Evolutionary conservation across 2,113 vertebrate genomes (phyloP).

Genomic region (Terrapene triunguis): DNA sequence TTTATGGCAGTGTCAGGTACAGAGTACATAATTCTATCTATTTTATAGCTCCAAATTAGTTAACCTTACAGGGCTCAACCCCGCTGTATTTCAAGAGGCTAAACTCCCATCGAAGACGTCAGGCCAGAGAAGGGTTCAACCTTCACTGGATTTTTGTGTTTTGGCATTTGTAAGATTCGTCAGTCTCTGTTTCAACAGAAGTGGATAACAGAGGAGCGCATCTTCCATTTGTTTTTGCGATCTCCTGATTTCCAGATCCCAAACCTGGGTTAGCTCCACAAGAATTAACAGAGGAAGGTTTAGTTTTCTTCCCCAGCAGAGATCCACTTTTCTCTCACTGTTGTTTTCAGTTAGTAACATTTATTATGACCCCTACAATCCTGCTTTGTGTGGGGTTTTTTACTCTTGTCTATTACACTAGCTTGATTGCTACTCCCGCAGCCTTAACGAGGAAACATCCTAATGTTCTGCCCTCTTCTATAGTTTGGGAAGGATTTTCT

Average conservation of each 20-base stretch:
- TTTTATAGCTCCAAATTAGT: background rate
- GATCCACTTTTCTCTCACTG: background rate
- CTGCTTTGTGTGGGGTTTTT: background rate
- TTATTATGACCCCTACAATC: background rate
- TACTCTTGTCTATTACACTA: background rate
- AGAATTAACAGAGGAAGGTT: background rate
- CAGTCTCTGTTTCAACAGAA: background rate
- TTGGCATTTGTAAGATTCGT: background rate
- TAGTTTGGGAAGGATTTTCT: background rate
- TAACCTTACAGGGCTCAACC: background rate
- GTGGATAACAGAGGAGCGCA: background rate
- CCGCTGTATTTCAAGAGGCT: background rate
- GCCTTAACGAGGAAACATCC: background rate
- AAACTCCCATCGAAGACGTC: background rate
- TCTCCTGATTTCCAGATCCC: background rate
- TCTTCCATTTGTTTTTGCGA: background rate
- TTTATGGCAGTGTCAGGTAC: background rate
- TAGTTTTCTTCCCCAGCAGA: background rate
- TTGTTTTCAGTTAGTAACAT: background rate
- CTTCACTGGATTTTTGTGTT: background rate
- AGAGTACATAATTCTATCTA: background rate
- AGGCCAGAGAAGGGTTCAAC: background rate
- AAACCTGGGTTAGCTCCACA: background rate
- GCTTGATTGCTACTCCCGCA: background rate
- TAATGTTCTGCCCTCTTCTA: background rate